Conservation (phyloP, 2,113 vertebrate genomes). For the Monopterus albus region DNA sequence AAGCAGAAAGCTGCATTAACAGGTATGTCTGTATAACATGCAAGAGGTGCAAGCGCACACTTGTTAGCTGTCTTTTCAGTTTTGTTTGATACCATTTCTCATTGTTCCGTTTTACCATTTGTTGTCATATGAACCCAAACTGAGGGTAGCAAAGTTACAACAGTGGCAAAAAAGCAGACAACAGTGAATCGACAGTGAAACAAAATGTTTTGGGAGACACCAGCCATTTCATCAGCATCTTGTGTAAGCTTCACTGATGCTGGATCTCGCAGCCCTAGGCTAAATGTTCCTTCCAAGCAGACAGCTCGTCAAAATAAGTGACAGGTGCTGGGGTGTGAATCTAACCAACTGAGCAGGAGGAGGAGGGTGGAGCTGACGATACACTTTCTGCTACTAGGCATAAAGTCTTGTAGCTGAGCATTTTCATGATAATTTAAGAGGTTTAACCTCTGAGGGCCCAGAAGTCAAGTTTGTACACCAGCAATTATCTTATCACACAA, state of each 20-base stretch:
- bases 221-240: conserved; percentile 23
- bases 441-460: background rate
- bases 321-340: conserved; percentile 47
- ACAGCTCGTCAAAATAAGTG: conserved; percentile 50
- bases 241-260: conserved; percentile 16
- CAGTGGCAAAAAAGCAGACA: conserved; percentile 1
- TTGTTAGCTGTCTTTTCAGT: background rate
- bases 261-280: conserved; percentile 23
- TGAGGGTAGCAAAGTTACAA: background rate
- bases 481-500: conserved; percentile 11
- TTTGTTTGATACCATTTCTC: too few species aligned
- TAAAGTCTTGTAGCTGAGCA: background rate
- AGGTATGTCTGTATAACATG: background rate
- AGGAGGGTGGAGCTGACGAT: conserved; percentile 27
- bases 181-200: conserved; percentile 2
- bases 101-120: too few species aligned
- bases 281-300: conserved; percentile 15
- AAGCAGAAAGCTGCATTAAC: too few species aligned
- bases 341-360: conserved; percentile 46
- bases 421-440: conserved; percentile 19
- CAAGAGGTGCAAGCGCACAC: background rate
- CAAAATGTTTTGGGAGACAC: conserved; percentile 6
- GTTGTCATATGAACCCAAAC: background rate
- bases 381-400: conserved; percentile 26
- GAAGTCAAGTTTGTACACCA: background rate